Percentiles rank a stretch among this genome's conserved stretches.
Evolutionary conservation across 2,888 invertebrate species (phyloP).

Genomic region (Cepaea hortensis): DNA sequence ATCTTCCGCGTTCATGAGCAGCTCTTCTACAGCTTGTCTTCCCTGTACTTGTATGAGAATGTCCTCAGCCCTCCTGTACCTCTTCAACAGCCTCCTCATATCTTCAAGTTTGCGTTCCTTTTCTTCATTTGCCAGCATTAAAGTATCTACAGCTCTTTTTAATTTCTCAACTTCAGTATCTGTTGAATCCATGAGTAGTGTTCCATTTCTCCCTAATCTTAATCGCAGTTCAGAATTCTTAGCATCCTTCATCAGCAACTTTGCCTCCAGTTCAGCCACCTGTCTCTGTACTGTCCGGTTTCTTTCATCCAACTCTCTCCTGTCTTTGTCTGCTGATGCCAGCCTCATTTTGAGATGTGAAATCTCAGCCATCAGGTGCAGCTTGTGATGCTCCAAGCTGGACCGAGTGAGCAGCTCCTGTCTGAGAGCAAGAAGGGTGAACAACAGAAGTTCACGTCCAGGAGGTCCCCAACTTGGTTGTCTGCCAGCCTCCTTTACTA

Average conservation of each 20-base stretch:
- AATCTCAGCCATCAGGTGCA: slow-evolving; percentile 93
- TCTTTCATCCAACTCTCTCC: slow-evolving; percentile 84
- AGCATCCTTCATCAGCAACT: slow-evolving; percentile 72
- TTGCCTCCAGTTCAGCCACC: slow-evolving; percentile 71
- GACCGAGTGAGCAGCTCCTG: slow-evolving; percentile 92
- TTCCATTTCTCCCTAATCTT: slow-evolving; percentile 68
- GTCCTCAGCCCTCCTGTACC: slow-evolving; percentile 74
- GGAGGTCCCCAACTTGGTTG: no score
- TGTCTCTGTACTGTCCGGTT: slow-evolving; percentile 58
- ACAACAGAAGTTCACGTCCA: no score
- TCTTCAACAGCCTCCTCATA: slow-evolving; percentile 70
- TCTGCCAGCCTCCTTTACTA: no score
- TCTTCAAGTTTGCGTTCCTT: slow-evolving; percentile 77
- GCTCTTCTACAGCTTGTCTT: no score
- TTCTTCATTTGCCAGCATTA: no score
- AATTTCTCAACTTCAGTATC: no score
- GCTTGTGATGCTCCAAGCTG: slow-evolving; percentile 93
- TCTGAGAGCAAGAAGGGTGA: no score
- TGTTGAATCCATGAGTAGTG: slow-evolving; percentile 54
- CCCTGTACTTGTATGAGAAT: slow-evolving; percentile 71
- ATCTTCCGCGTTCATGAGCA: no score
- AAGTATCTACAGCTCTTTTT: no score
- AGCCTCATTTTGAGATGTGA: slow-evolving; percentile 92
- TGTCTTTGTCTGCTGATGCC: slow-evolving; percentile 90
- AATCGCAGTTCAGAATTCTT: slow-evolving; percentile 72